phyloP scores from a whole-genome alignment of 2,797 vertebrate genomes.

The Platalea minor region DNA sequence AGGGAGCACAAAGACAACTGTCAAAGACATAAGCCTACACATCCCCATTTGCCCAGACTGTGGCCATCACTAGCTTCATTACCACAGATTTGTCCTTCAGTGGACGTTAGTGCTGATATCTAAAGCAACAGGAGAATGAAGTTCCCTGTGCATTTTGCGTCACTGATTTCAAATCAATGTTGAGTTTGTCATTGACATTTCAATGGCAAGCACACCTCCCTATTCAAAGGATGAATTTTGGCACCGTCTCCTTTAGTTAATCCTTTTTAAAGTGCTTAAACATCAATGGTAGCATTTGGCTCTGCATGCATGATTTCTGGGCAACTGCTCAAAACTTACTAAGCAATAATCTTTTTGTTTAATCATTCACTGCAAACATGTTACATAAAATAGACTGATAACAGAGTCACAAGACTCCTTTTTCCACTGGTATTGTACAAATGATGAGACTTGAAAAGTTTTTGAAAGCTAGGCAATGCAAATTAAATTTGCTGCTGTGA shows the following conservation, averaged over 20 bases:
- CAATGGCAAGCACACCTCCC: background rate
- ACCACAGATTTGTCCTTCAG: background rate
- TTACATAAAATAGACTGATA: slow-evolving; percentile 49
- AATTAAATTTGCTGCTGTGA: background rate
- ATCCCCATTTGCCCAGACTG: accelerated
- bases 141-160: background rate
- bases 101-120: background rate
- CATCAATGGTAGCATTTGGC: slow-evolving; percentile 24
- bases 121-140: background rate
- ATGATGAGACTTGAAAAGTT: background rate
- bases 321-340: slow-evolving; percentile 52
- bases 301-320: slow-evolving; percentile 56
- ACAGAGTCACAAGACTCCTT: background rate
- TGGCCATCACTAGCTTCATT: background rate
- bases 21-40: background rate
- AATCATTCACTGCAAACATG: slow-evolving; percentile 59
- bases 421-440: background rate
- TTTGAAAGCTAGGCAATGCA: background rate
- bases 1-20: background rate
- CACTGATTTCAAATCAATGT: background rate
- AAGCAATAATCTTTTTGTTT: slow-evolving; percentile 49
- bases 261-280: slow-evolving; percentile 21
- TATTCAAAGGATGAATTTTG: background rate
- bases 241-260: background rate
- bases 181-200: background rate